phyloP scores from a whole-genome alignment of 2,113 vertebrate genomes.

The Bostrychus sinensis region DNA sequence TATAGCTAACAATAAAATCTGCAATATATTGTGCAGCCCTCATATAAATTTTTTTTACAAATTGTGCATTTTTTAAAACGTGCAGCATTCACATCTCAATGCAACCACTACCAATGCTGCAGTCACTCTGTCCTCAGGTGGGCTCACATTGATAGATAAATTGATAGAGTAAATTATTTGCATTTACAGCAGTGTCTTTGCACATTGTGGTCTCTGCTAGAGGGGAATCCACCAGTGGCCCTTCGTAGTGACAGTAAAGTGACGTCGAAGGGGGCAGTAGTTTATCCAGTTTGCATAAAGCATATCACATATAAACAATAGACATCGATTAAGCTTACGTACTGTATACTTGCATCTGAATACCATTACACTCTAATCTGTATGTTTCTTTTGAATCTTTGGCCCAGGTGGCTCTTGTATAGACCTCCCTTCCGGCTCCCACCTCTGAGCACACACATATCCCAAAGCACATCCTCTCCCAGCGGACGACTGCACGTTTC shows the following conservation, averaged over 20 bases:
- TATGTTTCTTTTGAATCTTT: conserved; percentile 21
- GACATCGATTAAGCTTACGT: conserved; percentile 21
- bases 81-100: too few species aligned
- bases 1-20: too few species aligned
- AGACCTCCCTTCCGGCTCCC: conserved; percentile 55
- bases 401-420: conserved; percentile 18
- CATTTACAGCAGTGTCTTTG: too few species aligned
- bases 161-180: too few species aligned
- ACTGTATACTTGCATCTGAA: conserved; percentile 30
- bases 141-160: too few species aligned
- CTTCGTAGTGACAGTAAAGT: not conserved
- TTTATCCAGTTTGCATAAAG: not conserved
- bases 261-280: not conserved
- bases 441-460: conserved; percentile 34
- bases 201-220: conserved; percentile 3
- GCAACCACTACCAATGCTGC: too few species aligned
- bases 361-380: conserved; percentile 27
- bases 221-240: not conserved
- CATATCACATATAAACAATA: conserved; percentile 1
- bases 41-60: too few species aligned
- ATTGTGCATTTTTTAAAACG: too few species aligned
- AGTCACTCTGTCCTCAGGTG: too few species aligned
- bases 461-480: conserved; percentile 25
- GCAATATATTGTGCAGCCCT: too few species aligned
- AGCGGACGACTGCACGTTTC: conserved; percentile 70